Evolutionary conservation across 2,113 vertebrate species (phyloP).

Genomic region (Atherinomorus stipes): DNA sequence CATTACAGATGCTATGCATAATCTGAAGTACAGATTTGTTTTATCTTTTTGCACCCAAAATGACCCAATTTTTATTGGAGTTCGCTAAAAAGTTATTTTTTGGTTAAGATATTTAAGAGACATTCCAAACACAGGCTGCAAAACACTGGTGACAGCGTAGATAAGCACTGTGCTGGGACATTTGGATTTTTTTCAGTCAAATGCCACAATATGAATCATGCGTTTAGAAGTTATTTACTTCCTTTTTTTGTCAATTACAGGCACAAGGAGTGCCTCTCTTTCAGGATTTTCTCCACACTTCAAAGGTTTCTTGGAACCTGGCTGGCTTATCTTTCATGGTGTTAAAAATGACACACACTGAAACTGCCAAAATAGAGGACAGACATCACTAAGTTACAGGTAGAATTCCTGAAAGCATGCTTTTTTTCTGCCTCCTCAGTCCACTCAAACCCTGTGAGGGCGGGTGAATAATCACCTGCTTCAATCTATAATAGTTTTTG

Average conservation of each 20-base stretch:
- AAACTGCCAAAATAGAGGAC: constrained; percentile 43
- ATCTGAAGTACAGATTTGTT: too few species aligned
- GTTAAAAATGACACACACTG: constrained; percentile 40
- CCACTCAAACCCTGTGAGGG: constrained; percentile 25
- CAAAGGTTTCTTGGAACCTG: constrained; percentile 26
- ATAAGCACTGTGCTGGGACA: constrained; percentile 21
- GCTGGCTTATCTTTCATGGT: constrained; percentile 34
- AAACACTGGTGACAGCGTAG: constrained; percentile 38
- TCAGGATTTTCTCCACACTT: constrained; percentile 9
- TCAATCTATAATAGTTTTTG: constrained; percentile 38
- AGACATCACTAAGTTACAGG: constrained; percentile 38
- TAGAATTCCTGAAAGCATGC: constrained; percentile 53
- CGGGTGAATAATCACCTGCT: constrained; percentile 41
- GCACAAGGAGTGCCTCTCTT: constrained; percentile 6
- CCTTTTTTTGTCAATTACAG: constrained; percentile 33
- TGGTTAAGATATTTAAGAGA: constrained; percentile 39
- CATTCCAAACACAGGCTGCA: constrained; percentile 46
- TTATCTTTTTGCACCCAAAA: not conserved
- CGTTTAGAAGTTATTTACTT: constrained; percentile 35
- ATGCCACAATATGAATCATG: constrained; percentile 53
- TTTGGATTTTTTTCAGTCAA: constrained; percentile 34
- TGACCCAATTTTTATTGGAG: constrained; percentile 44
- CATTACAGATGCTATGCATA: too few species aligned
- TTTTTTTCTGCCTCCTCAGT: constrained; percentile 25
- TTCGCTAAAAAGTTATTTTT: not conserved